Conservation (phyloP, 2,888 invertebrate genomes). For the Pardosa pseudoannulata region DNA sequence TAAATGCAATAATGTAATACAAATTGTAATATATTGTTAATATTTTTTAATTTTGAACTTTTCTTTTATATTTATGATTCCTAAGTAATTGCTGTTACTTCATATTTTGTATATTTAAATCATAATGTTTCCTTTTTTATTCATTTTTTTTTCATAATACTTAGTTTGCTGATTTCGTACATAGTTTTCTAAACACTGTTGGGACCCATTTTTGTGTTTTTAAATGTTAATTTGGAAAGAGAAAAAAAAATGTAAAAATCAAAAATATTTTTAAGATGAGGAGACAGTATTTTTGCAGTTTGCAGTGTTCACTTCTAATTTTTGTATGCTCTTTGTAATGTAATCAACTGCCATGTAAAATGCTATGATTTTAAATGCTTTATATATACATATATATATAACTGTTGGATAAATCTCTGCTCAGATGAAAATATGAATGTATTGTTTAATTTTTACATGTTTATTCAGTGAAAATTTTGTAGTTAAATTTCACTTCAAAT, state of each 20-base stretch:
- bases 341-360: not conserved
- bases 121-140: too few relatives aligned
- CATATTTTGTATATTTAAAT: constrained; percentile 5
- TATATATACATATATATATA: too few relatives aligned
- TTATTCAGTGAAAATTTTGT: too few relatives aligned
- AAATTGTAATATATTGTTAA: not conserved
- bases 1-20: not conserved
- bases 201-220: not conserved
- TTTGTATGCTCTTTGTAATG: not conserved
- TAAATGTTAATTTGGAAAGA: not conserved
- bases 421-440: too few relatives aligned
- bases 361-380: too few relatives aligned
- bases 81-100: too few relatives aligned
- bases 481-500: too few relatives aligned
- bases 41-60: not conserved
- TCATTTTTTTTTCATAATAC: not conserved
- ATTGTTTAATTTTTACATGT: too few relatives aligned
- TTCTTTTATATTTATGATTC: too few relatives aligned
- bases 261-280: not conserved
- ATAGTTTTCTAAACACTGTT: not conserved
- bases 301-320: too few relatives aligned
- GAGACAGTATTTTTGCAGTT: not conserved
- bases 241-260: not conserved
- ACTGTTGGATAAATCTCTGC: too few relatives aligned
- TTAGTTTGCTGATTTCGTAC: not conserved